Evolutionary conservation across 1,140 invertebrate species (phyloP), one percentile per base, ranked within the genome.

Genomic region (Panulirus ornatus): DNA sequence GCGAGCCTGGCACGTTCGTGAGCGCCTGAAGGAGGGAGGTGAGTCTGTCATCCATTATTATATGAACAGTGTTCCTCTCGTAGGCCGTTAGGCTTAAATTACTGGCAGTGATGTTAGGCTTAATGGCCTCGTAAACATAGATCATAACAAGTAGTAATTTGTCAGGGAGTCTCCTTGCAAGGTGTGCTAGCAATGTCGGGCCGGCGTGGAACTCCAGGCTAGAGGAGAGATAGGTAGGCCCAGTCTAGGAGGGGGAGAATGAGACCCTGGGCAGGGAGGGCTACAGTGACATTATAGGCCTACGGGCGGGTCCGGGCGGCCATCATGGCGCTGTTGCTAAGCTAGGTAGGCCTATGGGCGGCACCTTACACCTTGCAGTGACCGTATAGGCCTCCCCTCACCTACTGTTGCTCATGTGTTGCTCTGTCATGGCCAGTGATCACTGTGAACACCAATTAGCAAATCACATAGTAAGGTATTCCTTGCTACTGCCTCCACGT

Each of bases 261-360:
- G 58, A 36, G n/a, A n/a, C n/a, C n/a, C n/a, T n/a, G n/a, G n/a
- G 27, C 16, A 40, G 51, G 22, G 38, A 34, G 34, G 63, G n/a
- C 9, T 40, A 27, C 51, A 82, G n/a, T n/a, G 51, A 34, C 8
- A 38, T 2, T 14, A n/a, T 84, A 84, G 81, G 81, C 81, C 81
- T 84, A 84, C 19, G 14, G 54, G 51, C 40, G 73, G 34, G 84
- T 58, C 22, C 16, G 22, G 54, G 51, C 85, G 36, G 76, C 76
- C 76, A 88, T 88, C 51, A 79, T 76, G 36, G 76, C 42, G 85
- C 75, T 88, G 75, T 79, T 88, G 85, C 85, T 88, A 79, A 54
- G 75, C 75, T 79, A 75, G 44, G 75, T 88, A 88, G 85, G 75
- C 85, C 85, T 88, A 88, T 66, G 51, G 81, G 76, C 47, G 47